Percentiles rank a stretch among this genome's conserved stretches.
phyloP scores from a whole-genome alignment of 1,140 invertebrate genomes.

The Rhyacophila brunnea region DNA sequence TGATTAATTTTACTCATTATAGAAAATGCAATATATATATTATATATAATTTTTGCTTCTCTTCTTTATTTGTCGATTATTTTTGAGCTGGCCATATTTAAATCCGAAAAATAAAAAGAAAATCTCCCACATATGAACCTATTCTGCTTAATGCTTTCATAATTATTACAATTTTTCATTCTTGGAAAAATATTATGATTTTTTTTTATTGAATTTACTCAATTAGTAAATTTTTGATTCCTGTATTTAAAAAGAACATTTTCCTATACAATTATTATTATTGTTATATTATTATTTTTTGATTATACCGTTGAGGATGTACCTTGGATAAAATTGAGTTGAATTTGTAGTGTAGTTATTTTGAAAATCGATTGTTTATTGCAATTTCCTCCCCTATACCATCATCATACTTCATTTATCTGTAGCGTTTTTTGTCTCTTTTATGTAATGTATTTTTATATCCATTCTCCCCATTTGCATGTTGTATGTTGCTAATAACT shows the following conservation, averaged over 20 bases:
- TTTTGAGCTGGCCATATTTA: slow-evolving; percentile 34
- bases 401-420: too few species aligned
- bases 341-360: slow-evolving; percentile 29
- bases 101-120: slow-evolving; percentile 17
- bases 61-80: slow-evolving; percentile 29
- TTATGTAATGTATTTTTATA: not conserved
- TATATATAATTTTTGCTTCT: slow-evolving; percentile 32
- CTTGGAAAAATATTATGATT: too few species aligned
- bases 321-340: slow-evolving; percentile 4
- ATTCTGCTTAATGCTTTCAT: slow-evolving; percentile 34
- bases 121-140: slow-evolving; percentile 26
- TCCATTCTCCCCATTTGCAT: slow-evolving; percentile 10
- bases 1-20: slow-evolving; percentile 1
- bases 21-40: slow-evolving; percentile 13
- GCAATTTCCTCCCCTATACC: slow-evolving; percentile 11
- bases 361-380: slow-evolving; percentile 34
- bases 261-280: too few species aligned
- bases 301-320: not conserved
- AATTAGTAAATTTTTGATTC: not conserved
- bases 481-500: not conserved
- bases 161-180: too few species aligned
- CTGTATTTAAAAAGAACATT: too few species aligned
- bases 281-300: not conserved
- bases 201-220: not conserved
- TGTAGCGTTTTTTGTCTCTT: slow-evolving; percentile 5